Evolutionary conservation across 2,113 vertebrate species (phyloP).

Genomic region (Crotalus helleri): DNA sequence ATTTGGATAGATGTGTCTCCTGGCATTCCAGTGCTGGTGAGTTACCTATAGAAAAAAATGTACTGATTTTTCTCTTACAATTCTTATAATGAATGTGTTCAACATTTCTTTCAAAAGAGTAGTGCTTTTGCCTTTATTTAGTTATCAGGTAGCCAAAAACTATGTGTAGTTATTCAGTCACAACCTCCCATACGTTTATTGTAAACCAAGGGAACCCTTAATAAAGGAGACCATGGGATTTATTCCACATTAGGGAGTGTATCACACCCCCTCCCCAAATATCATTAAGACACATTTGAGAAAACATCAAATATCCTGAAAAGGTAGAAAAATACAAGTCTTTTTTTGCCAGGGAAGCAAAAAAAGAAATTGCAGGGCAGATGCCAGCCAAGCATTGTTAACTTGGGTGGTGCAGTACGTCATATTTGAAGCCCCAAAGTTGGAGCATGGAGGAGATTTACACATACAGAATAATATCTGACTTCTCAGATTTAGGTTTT

Average conservation of each 20-base stretch:
- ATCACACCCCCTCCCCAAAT: not conserved
- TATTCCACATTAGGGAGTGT: not conserved
- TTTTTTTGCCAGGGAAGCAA: not conserved
- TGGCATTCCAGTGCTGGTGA: not conserved
- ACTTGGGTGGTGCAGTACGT: not conserved
- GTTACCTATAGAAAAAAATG: not conserved
- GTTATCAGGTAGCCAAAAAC: not conserved
- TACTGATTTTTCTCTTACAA: not conserved
- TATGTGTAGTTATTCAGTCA: not conserved
- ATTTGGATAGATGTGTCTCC: not conserved
- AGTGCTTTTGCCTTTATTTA: not conserved
- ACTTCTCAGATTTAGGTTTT: not conserved
- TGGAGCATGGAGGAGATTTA: not conserved
- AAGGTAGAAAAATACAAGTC: not conserved
- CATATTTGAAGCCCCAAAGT: not conserved
- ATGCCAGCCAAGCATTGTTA: not conserved
- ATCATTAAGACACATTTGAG: not conserved
- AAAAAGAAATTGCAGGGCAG: not conserved
- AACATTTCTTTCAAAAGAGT: not conserved
- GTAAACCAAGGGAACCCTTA: not conserved
- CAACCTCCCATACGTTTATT: not conserved
- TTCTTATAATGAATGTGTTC: not conserved
- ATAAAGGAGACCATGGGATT: not conserved
- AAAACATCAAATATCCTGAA: not conserved
- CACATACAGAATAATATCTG: not conserved